Percentiles rank a stretch among this genome's conserved stretches.
These are phyloP conservation scores for Megaceryle alcyon DNA, from an alignment of 2,797 vertebrate genomes.

Conservation along the genomic window DNA sequence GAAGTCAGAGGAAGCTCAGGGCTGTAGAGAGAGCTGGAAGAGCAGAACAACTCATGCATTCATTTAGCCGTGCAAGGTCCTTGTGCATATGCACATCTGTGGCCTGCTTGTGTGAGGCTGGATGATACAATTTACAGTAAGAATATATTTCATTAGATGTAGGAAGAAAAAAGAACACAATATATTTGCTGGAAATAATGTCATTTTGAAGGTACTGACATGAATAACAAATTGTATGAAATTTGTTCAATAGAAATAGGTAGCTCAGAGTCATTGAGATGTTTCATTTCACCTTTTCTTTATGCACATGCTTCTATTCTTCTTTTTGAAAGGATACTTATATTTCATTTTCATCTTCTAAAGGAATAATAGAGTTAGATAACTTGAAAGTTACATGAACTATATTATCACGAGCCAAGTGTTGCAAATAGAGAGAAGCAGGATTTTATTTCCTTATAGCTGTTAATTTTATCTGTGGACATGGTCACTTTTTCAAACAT, in stretches of 20 bases:
- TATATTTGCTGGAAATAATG: conserved; percentile 15
- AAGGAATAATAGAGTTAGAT: conserved; percentile 1
- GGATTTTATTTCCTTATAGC: background rate
- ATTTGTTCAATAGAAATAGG: background rate
- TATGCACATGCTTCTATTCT: background rate
- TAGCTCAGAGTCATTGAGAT: background rate
- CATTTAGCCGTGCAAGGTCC: background rate
- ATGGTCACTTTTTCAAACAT: background rate
- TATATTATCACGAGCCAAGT: background rate
- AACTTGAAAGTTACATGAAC: background rate
- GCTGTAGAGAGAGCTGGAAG: background rate
- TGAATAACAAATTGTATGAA: conserved; percentile 1
- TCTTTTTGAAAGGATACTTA: background rate
- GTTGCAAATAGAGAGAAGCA: background rate
- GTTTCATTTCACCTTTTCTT: conserved; percentile 4
- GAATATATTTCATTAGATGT: background rate
- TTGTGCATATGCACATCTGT: background rate
- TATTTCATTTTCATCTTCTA: background rate
- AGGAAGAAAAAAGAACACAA: background rate
- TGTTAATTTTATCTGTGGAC: background rate
- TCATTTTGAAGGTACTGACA: background rate
- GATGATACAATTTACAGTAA: background rate
- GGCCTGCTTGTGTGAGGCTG: background rate
- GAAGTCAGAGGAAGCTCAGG: background rate
- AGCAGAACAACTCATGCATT: background rate